A percentile compares a stretch with the other conserved stretches of the same genome.
Evolutionary conservation across 2,888 invertebrate genomes (phyloP).

Genomic region (Sepioteuthis lessoniana): DNA sequence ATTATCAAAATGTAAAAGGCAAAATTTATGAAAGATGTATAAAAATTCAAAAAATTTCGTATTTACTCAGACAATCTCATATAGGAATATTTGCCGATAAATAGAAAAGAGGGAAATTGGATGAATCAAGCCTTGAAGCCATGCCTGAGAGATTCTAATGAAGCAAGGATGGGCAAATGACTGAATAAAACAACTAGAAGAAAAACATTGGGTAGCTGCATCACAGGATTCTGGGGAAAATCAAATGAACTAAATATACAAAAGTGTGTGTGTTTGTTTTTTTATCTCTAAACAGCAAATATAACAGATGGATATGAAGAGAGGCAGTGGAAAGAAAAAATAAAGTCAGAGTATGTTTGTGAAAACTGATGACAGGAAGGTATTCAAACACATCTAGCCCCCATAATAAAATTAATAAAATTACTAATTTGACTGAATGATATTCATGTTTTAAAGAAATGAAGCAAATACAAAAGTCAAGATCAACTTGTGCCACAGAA

Average conservation of each 20-base stretch:
- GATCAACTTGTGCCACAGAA: too few relatives aligned
- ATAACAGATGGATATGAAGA: neutral
- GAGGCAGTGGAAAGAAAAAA: neutral
- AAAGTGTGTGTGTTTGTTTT: neutral
- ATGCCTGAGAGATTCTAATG: neutral
- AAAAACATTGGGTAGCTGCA: too few relatives aligned
- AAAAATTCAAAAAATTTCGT: too few relatives aligned
- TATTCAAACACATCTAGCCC: too few relatives aligned
- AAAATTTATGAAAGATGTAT: too few relatives aligned
- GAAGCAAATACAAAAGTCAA: too few relatives aligned
- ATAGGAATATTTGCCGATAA: neutral
- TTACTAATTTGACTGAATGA: too few relatives aligned
- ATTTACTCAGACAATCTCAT: too few relatives aligned
- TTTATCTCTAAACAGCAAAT: neutral
- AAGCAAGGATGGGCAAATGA: neutral
- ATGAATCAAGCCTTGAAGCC: neutral
- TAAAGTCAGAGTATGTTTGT: neutral
- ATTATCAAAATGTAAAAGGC: too few relatives aligned
- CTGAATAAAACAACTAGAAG: neutral
- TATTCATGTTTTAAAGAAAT: too few relatives aligned
- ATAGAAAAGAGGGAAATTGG: neutral
- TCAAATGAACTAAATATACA: neutral
- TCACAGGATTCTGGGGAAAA: neutral
- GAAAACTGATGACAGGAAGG: neutral
- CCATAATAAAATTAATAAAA: too few relatives aligned